phyloP scores from a whole-genome alignment of 2,797 vertebrate genomes.

The Triplophysa yarkandensis region DNA sequence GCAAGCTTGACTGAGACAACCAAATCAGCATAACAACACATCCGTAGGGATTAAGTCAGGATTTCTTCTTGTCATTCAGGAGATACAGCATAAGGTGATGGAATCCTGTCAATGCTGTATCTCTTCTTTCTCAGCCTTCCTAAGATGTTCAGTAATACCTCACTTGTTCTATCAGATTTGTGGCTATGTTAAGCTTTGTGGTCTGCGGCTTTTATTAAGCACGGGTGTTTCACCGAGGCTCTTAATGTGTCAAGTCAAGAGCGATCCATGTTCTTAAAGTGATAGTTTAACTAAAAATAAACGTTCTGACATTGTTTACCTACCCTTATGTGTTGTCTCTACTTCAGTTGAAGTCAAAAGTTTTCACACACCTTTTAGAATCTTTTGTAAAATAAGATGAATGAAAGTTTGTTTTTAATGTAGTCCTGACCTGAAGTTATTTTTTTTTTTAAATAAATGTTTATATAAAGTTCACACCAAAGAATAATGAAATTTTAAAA shows the following conservation, averaged over 20 bases:
- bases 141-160: constrained; percentile 31
- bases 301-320: neutral
- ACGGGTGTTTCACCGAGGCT: neutral
- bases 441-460: too few species aligned
- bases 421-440: too few species aligned
- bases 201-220: constrained; percentile 15
- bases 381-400: too few species aligned
- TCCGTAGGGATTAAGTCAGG: constrained; percentile 44
- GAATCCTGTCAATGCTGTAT: constrained; percentile 39
- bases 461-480: too few species aligned
- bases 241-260: neutral
- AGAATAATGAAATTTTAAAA: too few species aligned
- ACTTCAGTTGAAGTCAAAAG: too few species aligned
- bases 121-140: constrained; percentile 17
- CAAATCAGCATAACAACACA: constrained; percentile 32
- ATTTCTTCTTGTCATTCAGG: constrained; percentile 28
- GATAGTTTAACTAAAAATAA: neutral
- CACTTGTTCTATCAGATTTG: constrained; percentile 37
- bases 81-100: constrained; percentile 28
- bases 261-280: neutral
- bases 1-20: constrained; percentile 31
- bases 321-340: too few species aligned
- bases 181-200: constrained; percentile 19
- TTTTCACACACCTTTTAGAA: too few species aligned
- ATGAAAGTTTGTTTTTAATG: too few species aligned